Evolutionary conservation across 2,113 vertebrate genomes (phyloP), one percentile per base, ranked within the genome.

Genomic region (Coracopsis vasa): DNA sequence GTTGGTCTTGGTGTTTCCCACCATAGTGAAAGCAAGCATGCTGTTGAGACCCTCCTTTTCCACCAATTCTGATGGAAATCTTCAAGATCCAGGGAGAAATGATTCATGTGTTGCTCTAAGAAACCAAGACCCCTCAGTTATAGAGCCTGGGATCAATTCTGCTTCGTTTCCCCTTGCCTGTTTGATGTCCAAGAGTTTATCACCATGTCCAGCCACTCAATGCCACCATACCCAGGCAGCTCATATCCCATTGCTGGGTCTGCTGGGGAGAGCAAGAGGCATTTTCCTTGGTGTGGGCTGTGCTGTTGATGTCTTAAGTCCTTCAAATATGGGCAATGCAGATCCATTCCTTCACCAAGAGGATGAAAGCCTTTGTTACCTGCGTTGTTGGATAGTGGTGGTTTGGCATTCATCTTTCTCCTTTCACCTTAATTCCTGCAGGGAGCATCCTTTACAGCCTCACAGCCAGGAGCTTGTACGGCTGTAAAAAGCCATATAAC

Each of bases 351-450:
- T 64, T 58, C 42, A 33, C 61, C 5, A 13, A 21, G 65, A 1
- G 17, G 1, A 42, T 27, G 37, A 66, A 73, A 85, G 11, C 54
- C n/a, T 74, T 74, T 25, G 20, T 42, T 73, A 29, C 25, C 28
- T 58, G 16, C 0, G 0, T 39, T 62, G 42, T 16, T 53, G 31
- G 48, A 48, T 66, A 61, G 23, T 0, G 0, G 12, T 73, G 54
- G 13, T 41, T 91, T 50, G 29, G 18, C 45, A 31, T 62, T 81
- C 2, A 6, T 62, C 74, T 41, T 41, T 48, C 37, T 41, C 15
- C 33, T 29, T 33, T 66, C 23, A 39, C 48, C 45, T 84, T 11
- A 48, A 33, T 66, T 66, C 54, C 61, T 73, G 48, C 37, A 42
- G 41, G 37, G 35, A 70, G 3, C 35, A 78, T 51, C 65, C 44